Percentiles rank a stretch among this genome's conserved stretches.
These are phyloP conservation scores for Epinotia bilunana DNA, from an alignment of 2,888 invertebrate species.

Conservation along the genomic window DNA sequence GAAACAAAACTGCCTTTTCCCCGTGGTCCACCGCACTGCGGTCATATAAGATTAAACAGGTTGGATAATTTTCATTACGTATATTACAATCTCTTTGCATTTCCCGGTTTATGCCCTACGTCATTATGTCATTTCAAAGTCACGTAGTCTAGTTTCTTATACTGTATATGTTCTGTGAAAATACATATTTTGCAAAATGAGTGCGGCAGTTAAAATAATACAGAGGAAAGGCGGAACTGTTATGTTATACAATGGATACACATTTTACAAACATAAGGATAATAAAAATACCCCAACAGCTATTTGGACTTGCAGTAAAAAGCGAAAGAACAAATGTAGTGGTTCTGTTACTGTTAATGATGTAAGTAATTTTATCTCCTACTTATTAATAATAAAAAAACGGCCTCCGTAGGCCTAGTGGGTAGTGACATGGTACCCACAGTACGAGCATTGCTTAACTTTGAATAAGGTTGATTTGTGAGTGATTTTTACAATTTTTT, in stretches of 20 bases:
- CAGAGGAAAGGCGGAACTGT: background rate
- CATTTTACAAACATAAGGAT: slow-evolving; percentile 10
- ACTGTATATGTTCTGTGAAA: background rate
- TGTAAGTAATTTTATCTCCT: background rate
- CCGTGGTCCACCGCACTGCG: no score
- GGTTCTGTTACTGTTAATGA: slow-evolving; percentile 2
- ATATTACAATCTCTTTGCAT: background rate
- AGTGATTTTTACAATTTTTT: background rate
- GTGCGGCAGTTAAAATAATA: background rate
- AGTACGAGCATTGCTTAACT: no score
- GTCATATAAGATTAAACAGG: no score
- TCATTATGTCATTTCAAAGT: background rate
- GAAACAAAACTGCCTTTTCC: no score
- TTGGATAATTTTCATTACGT: no score
- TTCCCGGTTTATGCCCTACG: background rate
- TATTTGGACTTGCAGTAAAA: background rate
- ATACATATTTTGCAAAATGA: background rate
- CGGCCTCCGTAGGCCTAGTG: no score
- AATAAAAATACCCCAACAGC: background rate
- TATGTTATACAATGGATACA: slow-evolving; percentile 5
- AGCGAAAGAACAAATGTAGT: background rate
- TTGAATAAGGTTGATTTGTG: no score
- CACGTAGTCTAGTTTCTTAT: background rate
- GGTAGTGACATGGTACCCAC: no score
- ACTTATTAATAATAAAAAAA: no score